phyloP scores from a whole-genome alignment of 2,113 vertebrate genomes.

The Cygnus buccinator region DNA sequence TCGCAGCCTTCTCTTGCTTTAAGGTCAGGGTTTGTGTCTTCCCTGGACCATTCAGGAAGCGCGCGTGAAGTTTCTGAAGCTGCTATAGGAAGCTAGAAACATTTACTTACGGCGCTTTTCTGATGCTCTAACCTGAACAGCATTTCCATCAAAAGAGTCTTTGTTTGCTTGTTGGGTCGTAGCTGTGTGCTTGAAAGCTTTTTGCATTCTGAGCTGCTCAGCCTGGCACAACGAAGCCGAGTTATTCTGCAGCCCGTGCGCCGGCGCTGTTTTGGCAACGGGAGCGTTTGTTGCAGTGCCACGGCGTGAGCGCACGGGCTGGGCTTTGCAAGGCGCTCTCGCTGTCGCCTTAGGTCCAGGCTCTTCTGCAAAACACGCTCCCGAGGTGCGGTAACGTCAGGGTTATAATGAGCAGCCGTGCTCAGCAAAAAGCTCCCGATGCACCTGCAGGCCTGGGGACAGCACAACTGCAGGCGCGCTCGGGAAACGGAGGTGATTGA shows the following conservation, averaged over 20 bases:
- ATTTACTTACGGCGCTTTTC: background rate
- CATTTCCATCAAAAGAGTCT: background rate
- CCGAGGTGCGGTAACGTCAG: accelerated
- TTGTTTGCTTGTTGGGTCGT: background rate
- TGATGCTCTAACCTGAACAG: background rate
- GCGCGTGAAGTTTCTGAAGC: background rate
- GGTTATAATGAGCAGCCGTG: accelerated
- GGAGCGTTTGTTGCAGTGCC: background rate
- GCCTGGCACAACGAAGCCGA: background rate
- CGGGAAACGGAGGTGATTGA: background rate
- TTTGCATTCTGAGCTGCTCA: background rate
- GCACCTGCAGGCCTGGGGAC: background rate
- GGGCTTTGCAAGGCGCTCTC: accelerated
- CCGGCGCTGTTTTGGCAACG: background rate
- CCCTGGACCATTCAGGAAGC: background rate
- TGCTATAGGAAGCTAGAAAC: background rate
- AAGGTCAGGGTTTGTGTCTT: background rate
- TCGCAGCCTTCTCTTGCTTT: background rate
- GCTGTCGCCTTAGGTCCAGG: background rate
- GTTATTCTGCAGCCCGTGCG: background rate
- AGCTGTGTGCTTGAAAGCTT: background rate
- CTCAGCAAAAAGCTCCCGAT: background rate
- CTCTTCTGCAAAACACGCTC: accelerated
- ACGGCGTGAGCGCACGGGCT: accelerated
- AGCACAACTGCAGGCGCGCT: background rate